Evolutionary conservation across 2,797 vertebrate genomes (phyloP), one percentile per base, ranked within the genome.

Genomic region (Yasuhikotakia modesta): DNA sequence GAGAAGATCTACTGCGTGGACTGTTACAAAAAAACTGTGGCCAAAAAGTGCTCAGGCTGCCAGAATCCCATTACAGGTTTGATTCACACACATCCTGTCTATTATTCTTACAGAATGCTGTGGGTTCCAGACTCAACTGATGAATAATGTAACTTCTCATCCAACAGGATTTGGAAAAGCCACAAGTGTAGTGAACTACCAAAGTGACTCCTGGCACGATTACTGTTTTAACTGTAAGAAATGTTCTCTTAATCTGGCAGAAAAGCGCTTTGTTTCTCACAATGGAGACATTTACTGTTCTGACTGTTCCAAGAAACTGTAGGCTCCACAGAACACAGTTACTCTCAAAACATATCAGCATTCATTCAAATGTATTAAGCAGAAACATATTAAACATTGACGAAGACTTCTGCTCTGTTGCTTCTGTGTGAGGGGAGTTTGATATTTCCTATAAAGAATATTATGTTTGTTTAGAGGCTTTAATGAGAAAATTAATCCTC

Each of bases 211-310:
- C 82, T 99, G 96, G 96, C 98, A 99, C 0, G 96, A 97, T 84
- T 97, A 97, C 87, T 99, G 98, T 92, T 99, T 99, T 94, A 97
- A 94, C 89, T 99, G 98, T 86, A 98, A 96, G 90, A 95, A 89
- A 85, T 99, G 98, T 88, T 95, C 95, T 82, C 87, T 95, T 84
- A 94, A 92, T 57, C 90, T 99, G 90, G 92, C 95, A 86, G 96
- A 96, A 90, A 98, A 98, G 91, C 94, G 92, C 11, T 99, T 99
- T 63, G 92, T 99, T 63, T 89, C 91, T 84, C 92, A 95, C 3
- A 89, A 90, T 2, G 91, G 91, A 85, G 93, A 96, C 86, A 89
- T 98, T 89, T 95, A 97, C 89, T 99, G 98, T 85, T 79, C 94
- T 11, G 93, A 95, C 86, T 99, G 97, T 66, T 93, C 93, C 87